Conservation (phyloP, 2,113 vertebrate genomes). For the Argyrosomus japonicus region DNA sequence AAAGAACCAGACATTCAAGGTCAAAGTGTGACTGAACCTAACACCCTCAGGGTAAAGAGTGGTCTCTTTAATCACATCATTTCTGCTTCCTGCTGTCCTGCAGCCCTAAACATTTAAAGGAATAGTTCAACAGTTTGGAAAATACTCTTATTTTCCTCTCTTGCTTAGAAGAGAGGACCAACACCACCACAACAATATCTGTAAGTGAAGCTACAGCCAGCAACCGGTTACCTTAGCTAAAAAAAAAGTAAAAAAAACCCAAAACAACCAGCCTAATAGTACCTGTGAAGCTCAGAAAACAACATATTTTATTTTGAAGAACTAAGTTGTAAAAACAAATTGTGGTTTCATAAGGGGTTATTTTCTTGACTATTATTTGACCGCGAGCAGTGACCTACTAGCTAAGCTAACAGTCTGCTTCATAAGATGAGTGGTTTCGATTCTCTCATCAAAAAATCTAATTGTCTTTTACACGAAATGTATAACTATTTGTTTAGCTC, state of each 20-base stretch:
- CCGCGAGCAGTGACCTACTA: neutral
- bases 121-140: neutral
- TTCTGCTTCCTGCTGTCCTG: slow-evolving; percentile 10
- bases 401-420: neutral
- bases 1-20: slow-evolving; percentile 27
- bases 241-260: no score
- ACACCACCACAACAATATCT: no score
- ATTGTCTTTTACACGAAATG: neutral
- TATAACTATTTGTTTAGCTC: neutral
- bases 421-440: no score
- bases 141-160: neutral
- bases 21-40: slow-evolving; percentile 24
- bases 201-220: neutral
- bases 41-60: slow-evolving; percentile 20
- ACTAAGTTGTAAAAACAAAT: neutral
- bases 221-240: neutral
- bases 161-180: neutral
- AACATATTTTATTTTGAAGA: neutral
- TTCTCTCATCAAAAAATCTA: neutral
- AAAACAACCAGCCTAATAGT: neutral
- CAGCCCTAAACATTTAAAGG: neutral
- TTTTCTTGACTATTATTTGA: neutral
- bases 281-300: neutral
- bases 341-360: neutral
- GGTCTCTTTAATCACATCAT: slow-evolving; percentile 45